phyloP scores from a whole-genome alignment of 2,888 invertebrate genomes.

The Caenorhabditis becei region DNA sequence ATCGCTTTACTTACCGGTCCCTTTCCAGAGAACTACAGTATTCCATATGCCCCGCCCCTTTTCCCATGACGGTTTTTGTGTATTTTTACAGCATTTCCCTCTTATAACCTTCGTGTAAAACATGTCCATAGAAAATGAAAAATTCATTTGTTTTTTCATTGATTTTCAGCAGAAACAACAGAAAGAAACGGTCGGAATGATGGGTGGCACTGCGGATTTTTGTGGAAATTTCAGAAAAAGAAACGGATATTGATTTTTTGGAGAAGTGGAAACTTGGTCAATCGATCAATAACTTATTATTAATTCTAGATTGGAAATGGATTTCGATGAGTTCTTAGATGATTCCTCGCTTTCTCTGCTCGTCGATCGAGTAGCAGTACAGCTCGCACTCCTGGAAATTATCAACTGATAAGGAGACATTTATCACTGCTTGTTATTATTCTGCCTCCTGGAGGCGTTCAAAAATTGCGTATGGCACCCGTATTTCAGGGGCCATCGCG shows the following conservation, averaged over 20 bases:
- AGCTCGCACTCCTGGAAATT: conserved; percentile 79
- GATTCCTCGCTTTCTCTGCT: conserved; percentile 80
- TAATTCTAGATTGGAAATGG: conserved; percentile 27
- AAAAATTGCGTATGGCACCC: conserved; percentile 76
- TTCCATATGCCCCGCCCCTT: conserved; percentile 11
- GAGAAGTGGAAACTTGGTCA: conserved; percentile 3
- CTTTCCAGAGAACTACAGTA: conserved; percentile 19
- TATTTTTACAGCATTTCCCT: not conserved
- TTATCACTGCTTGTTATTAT: not conserved
- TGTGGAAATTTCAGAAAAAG: conserved; percentile 1
- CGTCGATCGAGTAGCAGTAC: conserved; percentile 80
- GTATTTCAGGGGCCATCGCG: conserved; percentile 74
- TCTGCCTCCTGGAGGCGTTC: conserved; percentile 64
- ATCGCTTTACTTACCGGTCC: conserved; percentile 8
- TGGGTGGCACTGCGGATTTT: conserved; percentile 16
- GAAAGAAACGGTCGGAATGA: conserved; percentile 9
- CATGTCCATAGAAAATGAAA: not conserved
- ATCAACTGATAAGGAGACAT: no score
- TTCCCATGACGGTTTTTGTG: conserved; percentile 35
- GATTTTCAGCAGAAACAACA: conserved; percentile 6
- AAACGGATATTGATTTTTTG: not conserved
- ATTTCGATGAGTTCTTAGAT: conserved; percentile 59
- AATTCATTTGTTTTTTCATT: conserved; percentile 1
- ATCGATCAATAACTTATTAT: conserved; percentile 24
- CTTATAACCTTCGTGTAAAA: not conserved